phyloP scores from a whole-genome alignment of 2,797 vertebrate species.

The Furcifer pardalis region DNA sequence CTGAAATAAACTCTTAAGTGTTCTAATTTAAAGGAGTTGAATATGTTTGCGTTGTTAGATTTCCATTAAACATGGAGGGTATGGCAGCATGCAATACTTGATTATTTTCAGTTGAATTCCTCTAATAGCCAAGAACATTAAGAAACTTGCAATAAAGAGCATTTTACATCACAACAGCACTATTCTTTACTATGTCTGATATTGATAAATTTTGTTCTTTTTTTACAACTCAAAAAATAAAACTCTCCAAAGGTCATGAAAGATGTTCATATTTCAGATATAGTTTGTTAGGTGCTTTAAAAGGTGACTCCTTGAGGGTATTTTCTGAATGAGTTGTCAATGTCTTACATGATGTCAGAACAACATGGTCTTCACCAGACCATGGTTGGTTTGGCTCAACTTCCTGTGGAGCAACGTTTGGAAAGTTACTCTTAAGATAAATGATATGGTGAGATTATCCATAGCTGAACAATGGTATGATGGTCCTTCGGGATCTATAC shows the following conservation, averaged over 20 bases:
- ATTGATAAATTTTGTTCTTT: conserved; percentile 50
- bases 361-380: no score
- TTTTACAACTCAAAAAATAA: conserved; percentile 57
- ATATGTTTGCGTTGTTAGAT: conserved; percentile 61
- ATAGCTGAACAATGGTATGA: no score
- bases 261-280: conserved; percentile 43
- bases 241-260: conserved; percentile 49
- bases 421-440: no score
- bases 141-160: conserved; percentile 52
- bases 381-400: no score
- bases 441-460: no score
- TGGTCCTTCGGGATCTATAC: no score
- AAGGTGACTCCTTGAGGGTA: conserved; percentile 5
- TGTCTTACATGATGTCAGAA: not conserved
- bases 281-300: conserved; percentile 8
- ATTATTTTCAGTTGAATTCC: conserved; percentile 66
- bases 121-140: conserved; percentile 63
- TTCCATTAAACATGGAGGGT: conserved; percentile 61
- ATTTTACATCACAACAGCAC: conserved; percentile 46
- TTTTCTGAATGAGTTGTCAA: conserved; percentile 2
- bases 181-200: conserved; percentile 55
- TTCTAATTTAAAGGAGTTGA: conserved; percentile 61
- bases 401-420: no score
- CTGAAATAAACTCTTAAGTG: conserved; percentile 62
- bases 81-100: conserved; percentile 64